Evolutionary conservation across 1,140 invertebrate genomes (phyloP), one percentile per base, ranked within the genome.

Genomic region (Drosophila ironensis): DNA sequence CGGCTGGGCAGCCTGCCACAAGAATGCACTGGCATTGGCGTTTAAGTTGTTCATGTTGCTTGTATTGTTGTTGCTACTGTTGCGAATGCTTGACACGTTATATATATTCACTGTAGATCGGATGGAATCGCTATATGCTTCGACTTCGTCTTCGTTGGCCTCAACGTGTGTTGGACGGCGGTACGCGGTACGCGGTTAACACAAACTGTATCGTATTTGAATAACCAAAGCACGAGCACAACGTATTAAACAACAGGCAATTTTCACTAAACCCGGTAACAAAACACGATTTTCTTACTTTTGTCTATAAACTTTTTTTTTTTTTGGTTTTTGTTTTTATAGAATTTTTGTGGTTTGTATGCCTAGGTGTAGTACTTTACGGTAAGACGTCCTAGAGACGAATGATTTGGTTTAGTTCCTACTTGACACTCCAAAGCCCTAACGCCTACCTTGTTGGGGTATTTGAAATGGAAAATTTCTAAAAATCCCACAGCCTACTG

Each of bases 41-140:
- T 81, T 81, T 24, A 77, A 19, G 44, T 84, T 84, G n/a, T 86
- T 82, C 78, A 84, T 84, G 9, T 2, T 41, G 7, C 12, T 37
- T 22, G 2, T 22, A 3, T 22, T 2, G 2, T 22, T 22, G 20
- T 5, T 22, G 4, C 30, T 16, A 4, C 30, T 4, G n/a, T 12
- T 14, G n/a, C 30, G 7, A 5, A 2, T 2, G 20, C 20, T 22
- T 22, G 20, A 22, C n/a, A n/a, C n/a, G n/a, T n/a, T n/a, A n/a
- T n/a, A n/a, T n/a, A n/a, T n/a, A n/a, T n/a, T n/a, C n/a, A n/a
- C n/a, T n/a, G n/a, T n/a, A n/a, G n/a, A n/a, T n/a, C n/a, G n/a
- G n/a, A n/a, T n/a, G n/a, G n/a, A n/a, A n/a, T n/a, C n/a, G n/a
- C n/a, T n/a, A n/a, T n/a, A n/a, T n/a, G n/a, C n/a, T n/a, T n/a